These are phyloP conservation scores for Stictocephala bisonia DNA, from an alignment of 2,888 invertebrate genomes.

Conservation along the genomic window DNA sequence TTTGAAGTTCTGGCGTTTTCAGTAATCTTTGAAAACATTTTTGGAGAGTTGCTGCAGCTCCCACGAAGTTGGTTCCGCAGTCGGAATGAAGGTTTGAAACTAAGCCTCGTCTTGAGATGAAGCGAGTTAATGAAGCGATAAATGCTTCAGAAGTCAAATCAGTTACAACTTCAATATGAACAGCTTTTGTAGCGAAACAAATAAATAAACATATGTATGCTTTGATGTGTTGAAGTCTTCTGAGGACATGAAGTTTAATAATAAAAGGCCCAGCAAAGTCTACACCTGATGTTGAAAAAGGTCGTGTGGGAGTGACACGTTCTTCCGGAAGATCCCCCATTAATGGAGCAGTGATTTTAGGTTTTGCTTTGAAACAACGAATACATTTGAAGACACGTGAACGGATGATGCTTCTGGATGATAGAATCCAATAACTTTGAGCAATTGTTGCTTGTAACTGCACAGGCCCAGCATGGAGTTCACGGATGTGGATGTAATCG, in stretches of 20 bases:
- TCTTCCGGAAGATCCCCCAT: conserved; percentile 46
- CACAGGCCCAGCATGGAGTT: conserved; percentile 52
- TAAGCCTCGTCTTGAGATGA: conserved; percentile 57
- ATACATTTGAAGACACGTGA: conserved; percentile 49
- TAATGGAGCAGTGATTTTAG: neutral
- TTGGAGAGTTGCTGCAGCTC: conserved; percentile 51
- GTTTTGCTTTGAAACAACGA: conserved; percentile 46
- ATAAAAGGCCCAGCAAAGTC: conserved; percentile 56
- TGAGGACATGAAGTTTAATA: conserved; percentile 5
- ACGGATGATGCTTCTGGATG: conserved; percentile 48
- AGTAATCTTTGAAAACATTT: too few species aligned
- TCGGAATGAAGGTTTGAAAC: conserved; percentile 57
- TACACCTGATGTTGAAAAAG: conserved; percentile 48
- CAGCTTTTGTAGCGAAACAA: conserved; percentile 57
- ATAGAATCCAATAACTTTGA: conserved; percentile 51
- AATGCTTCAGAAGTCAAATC: conserved; percentile 59
- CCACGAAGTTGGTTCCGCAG: conserved; percentile 61
- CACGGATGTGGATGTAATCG: conserved; percentile 47
- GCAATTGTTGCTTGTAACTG: conserved; percentile 47
- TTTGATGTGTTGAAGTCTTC: conserved; percentile 30
- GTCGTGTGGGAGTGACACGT: conserved; percentile 14
- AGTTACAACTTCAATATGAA: conserved; percentile 59
- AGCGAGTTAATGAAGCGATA: conserved; percentile 57
- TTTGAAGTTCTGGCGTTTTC: neutral
- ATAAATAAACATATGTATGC: conserved; percentile 53